Base-by-base conservation (phyloP, 2,797 vertebrate genomes). In the Sebastes jordani region DNA sequence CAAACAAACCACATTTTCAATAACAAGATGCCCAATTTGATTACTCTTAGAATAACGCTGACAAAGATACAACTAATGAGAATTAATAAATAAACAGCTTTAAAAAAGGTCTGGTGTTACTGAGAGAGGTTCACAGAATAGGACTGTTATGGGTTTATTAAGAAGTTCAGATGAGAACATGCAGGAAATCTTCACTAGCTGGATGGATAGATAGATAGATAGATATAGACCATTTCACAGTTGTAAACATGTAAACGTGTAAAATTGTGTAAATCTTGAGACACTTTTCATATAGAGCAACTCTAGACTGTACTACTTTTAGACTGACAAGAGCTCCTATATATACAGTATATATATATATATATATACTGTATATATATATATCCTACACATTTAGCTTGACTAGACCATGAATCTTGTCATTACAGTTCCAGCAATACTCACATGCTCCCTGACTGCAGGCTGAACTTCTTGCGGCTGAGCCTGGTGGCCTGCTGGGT, bases 401-500 rank as follows among this genome's bases (percentile, higher is more conserved):
- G 11, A 7, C 11, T 6, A 5, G 8, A 23, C 25, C n/a, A 22
- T 27, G 3, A 10, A 11, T 23, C 3, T 32, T 18, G 5, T 20
- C 42, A 29, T 46, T 74, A 5, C 14, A 34, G 60, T 42, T 59
- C 30, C 46, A 67, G 67, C 18, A 13, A 7, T 88, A 97, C 97
- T 95, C 93, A 99, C 97, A 95, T 95, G 94, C 92, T 94, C 92
- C 94, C 96, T 34, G 96, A 93, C 29, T 97, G 97, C 82, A 96
- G 93, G 94, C 93, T 96, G 87, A 95, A 97, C 93, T 97, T 99
- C 93, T 96, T 97, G 88, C 97, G 97, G 80, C 96, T 96, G 74
- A 99, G 91, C 87, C 91, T 94, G 75, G 97, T 96, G 1, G 97
- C 94, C 94, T 99, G 98, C 91, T 99, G 98, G 32, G 97, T 97